Percentiles rank a stretch among this genome's conserved stretches.
phyloP scores from a whole-genome alignment of 1,140 invertebrate species.

The Drosophila fuyamai region DNA sequence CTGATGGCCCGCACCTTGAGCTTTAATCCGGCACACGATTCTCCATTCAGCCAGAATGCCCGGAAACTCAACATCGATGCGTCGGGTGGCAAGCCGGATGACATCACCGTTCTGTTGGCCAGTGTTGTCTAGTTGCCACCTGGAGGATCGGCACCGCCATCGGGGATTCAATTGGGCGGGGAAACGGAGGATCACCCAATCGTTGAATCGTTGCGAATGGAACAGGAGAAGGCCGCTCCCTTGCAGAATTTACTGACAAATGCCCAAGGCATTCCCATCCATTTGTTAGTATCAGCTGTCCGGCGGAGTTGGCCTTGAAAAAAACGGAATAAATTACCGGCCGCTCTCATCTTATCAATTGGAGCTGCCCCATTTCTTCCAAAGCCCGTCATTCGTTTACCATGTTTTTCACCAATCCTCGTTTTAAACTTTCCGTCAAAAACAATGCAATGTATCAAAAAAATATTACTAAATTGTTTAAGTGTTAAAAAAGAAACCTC shows the following conservation, averaged over 20 bases:
- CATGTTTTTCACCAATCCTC: not conserved
- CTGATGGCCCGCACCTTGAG: slow-evolving; percentile 96
- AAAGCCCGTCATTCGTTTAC: not conserved
- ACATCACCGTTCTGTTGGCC: slow-evolving; percentile 97
- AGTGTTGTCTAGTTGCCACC: slow-evolving; percentile 2
- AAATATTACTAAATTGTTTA: not conserved
- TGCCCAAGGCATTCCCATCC: no score
- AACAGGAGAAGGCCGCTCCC: not conserved
- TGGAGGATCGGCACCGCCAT: not conserved
- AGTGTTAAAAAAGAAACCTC: not conserved
- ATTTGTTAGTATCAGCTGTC: slow-evolving; percentile 4
- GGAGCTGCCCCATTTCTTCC: not conserved
- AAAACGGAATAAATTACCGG: not conserved
- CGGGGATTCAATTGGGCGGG: not conserved
- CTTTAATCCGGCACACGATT: slow-evolving; percentile 96
- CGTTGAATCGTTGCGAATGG: no score
- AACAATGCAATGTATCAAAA: not conserved
- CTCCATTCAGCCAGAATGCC: slow-evolving; percentile 97
- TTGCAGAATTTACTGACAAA: slow-evolving; percentile 1
- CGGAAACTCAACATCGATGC: slow-evolving; percentile 95
- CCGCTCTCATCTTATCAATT: not conserved
- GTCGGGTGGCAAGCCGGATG: slow-evolving; percentile 97
- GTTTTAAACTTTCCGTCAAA: not conserved
- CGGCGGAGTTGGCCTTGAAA: not conserved
- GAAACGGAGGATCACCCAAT: no score